Evolutionary conservation across 2,113 vertebrate species (phyloP).

Genomic region (Tonatia bakeri): DNA sequence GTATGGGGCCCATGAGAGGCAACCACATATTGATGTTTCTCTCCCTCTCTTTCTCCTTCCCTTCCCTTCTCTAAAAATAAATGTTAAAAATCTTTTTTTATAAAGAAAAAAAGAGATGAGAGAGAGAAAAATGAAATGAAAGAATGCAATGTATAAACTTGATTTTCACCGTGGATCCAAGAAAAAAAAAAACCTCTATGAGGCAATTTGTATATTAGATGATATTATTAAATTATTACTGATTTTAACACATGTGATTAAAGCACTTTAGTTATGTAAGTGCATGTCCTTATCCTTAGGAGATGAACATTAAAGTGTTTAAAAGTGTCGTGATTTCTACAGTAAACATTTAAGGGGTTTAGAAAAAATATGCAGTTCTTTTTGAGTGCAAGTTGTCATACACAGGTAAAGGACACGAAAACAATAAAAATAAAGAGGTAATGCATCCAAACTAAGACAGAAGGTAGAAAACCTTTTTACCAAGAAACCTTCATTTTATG

Average conservation of each 20-base stretch:
- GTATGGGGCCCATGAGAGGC: too few species aligned
- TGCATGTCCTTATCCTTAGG: not conserved
- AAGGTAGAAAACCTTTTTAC: not conserved
- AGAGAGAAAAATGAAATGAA: not conserved
- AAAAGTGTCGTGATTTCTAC: not conserved
- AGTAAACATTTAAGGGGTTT: not conserved
- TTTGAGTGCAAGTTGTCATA: not conserved
- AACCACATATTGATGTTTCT: too few species aligned
- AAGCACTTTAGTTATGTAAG: not conserved
- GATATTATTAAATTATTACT: not conserved
- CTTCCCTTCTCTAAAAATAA: too few species aligned
- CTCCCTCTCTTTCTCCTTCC: too few species aligned
- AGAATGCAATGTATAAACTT: not conserved
- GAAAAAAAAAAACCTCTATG: too few species aligned
- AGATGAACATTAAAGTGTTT: not conserved
- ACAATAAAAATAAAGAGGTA: not conserved
- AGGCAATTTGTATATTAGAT: not conserved
- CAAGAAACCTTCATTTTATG: not conserved
- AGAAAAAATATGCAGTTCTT: not conserved
- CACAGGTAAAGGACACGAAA: not conserved
- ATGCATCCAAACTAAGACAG: not conserved
- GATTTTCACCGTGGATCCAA: not conserved
- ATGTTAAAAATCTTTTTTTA: too few species aligned
- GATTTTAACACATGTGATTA: not conserved
- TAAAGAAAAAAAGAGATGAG: not conserved